A percentile compares a stretch with the other conserved stretches of the same genome.
Conservation (phyloP, 2,888 invertebrate genomes). For the Cephalotes varians region DNA sequence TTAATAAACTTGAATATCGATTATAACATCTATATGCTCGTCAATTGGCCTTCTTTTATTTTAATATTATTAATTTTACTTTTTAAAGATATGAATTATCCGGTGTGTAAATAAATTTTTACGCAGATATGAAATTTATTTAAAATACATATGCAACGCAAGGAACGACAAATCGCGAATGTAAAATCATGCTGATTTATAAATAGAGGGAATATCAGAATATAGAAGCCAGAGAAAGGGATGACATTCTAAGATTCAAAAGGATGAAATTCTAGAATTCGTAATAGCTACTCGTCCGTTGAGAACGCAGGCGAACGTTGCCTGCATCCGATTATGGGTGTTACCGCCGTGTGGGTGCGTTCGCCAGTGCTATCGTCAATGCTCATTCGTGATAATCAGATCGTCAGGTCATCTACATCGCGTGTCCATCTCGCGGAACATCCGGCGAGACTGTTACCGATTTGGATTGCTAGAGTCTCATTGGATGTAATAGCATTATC, state of each 20-base stretch:
- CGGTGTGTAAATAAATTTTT: neutral
- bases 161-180: neutral
- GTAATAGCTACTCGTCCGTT: neutral
- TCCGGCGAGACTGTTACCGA: conserved; percentile 42
- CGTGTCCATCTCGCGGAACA: conserved; percentile 54
- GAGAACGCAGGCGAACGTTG: conserved; percentile 6
- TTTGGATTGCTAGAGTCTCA: neutral
- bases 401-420: conserved; percentile 56
- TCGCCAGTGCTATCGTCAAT: conserved; percentile 72
- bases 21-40: too few relatives aligned
- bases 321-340: conserved; percentile 59
- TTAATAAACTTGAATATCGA: too few relatives aligned
- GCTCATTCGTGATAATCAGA: conserved; percentile 71
- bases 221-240: neutral
- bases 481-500: neutral
- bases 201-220: neutral
- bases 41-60: too few relatives aligned
- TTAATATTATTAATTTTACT: too few relatives aligned
- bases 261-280: neutral
- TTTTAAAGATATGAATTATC: neutral
- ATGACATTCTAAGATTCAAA: too few relatives aligned
- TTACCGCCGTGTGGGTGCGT: conserved; percentile 66
- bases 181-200: neutral
- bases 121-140: neutral
- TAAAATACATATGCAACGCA: neutral